phyloP scores from a whole-genome alignment of 2,113 vertebrate genomes.

The Coracopsis vasa region DNA sequence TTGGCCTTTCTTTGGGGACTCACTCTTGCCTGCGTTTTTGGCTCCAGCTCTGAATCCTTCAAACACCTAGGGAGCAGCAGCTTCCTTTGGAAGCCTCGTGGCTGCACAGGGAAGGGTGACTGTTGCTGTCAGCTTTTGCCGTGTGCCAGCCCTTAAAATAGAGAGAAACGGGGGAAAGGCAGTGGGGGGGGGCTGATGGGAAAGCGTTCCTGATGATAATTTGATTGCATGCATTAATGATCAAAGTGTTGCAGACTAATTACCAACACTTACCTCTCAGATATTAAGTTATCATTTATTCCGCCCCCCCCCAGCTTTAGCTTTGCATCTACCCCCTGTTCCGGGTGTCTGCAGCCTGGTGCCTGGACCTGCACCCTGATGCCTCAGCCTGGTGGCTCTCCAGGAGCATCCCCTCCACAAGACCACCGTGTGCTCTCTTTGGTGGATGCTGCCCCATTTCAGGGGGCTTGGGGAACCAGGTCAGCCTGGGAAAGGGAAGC shows the following conservation, averaged over 20 bases:
- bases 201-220: slow-evolving; percentile 76
- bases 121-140: slow-evolving; percentile 30
- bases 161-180: background rate
- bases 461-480: background rate
- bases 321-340: background rate
- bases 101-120: background rate
- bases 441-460: background rate
- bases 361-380: background rate
- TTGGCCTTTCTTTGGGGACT: slow-evolving; percentile 15
- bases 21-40: background rate
- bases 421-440: background rate
- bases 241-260: slow-evolving; percentile 79
- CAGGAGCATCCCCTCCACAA: background rate
- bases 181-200: slow-evolving; percentile 27
- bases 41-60: slow-evolving; percentile 28
- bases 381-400: rapidly evolving
- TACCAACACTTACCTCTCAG: slow-evolving; percentile 73
- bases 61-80: slow-evolving; percentile 75
- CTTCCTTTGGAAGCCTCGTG: slow-evolving; percentile 62
- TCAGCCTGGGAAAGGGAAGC: background rate
- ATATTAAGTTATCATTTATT: slow-evolving; percentile 75
- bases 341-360: background rate
- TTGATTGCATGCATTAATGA: slow-evolving; percentile 79
- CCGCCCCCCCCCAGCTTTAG: background rate
- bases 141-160: slow-evolving; percentile 65